phyloP scores from a whole-genome alignment of 2,113 vertebrate species.

The Hystrix brachyura region DNA sequence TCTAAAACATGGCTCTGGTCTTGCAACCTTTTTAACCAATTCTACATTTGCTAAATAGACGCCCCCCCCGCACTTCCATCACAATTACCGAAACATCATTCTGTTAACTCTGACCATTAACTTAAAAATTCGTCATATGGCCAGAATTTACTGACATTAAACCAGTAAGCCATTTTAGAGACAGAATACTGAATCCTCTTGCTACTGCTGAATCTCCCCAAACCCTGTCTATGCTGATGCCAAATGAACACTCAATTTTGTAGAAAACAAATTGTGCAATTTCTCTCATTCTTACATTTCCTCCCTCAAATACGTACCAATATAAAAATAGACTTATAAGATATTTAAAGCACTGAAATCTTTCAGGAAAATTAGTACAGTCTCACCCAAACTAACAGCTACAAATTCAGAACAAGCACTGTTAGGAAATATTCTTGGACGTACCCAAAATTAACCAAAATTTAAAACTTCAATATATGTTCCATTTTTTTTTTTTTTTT shows the following conservation, averaged over 20 bases:
- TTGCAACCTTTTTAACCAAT: not conserved
- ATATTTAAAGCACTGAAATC: not conserved
- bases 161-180: not conserved
- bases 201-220: not conserved
- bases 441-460: slow-evolving; percentile 32
- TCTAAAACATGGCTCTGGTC: not conserved
- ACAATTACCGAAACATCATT: not conserved
- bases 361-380: not conserved
- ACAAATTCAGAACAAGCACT: slow-evolving; percentile 32
- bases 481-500: not conserved
- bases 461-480: not conserved
- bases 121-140: not conserved
- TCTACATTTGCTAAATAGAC: not conserved
- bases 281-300: not conserved
- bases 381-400: slow-evolving; percentile 3
- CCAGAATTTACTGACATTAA: not conserved
- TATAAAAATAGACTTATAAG: not conserved
- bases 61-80: not conserved
- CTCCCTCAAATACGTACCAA: not conserved
- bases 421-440: not conserved
- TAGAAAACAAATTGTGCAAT: not conserved
- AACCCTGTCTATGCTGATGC: not conserved
- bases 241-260: not conserved
- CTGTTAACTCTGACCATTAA: slow-evolving; percentile 10
- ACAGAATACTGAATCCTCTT: not conserved